phyloP scores from a whole-genome alignment of 2,888 invertebrate genomes.

The Dusona sp. region DNA sequence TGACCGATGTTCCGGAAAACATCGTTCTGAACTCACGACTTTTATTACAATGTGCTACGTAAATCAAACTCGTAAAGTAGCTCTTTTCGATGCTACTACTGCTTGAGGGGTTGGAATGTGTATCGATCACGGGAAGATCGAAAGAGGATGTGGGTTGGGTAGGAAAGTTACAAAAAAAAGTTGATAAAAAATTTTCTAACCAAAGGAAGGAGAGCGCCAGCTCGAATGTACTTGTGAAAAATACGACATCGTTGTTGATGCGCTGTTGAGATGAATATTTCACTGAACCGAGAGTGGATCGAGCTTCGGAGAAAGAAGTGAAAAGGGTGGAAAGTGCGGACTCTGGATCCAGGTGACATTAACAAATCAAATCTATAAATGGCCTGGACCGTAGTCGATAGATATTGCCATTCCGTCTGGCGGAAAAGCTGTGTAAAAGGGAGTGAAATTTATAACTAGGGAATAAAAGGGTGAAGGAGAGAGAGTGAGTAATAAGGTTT shows the following conservation, averaged over 20 bases:
- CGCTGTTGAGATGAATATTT: constrained; percentile 54
- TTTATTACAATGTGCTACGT: constrained; percentile 48
- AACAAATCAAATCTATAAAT: constrained; percentile 67
- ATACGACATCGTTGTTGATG: constrained; percentile 32
- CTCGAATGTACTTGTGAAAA: constrained; percentile 17
- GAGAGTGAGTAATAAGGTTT: constrained; percentile 41
- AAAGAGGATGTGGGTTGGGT: constrained; percentile 5
- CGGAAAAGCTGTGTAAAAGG: constrained; percentile 11
- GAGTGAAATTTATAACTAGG: constrained; percentile 41
- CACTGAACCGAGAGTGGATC: constrained; percentile 13
- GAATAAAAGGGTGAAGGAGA: constrained; percentile 13
- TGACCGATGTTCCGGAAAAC: constrained; percentile 58
- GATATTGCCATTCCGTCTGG: constrained; percentile 24
- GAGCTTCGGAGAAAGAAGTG: constrained; percentile 20
- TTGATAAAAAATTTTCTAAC: constrained; percentile 11
- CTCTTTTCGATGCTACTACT: constrained; percentile 13
- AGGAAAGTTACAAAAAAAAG: constrained; percentile 8
- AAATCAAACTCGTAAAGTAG: constrained; percentile 57
- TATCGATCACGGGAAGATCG: constrained; percentile 46
- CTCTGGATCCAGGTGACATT: constrained; percentile 45
- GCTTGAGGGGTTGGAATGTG: constrained; percentile 14
- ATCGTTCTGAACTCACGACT: constrained; percentile 39
- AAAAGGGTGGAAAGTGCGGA: constrained; percentile 8
- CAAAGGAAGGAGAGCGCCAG: not conserved
- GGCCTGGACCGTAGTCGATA: constrained; percentile 43